Base-by-base conservation (phyloP, 1,140 invertebrate species). In the Protaetia brevitarsis region DNA sequence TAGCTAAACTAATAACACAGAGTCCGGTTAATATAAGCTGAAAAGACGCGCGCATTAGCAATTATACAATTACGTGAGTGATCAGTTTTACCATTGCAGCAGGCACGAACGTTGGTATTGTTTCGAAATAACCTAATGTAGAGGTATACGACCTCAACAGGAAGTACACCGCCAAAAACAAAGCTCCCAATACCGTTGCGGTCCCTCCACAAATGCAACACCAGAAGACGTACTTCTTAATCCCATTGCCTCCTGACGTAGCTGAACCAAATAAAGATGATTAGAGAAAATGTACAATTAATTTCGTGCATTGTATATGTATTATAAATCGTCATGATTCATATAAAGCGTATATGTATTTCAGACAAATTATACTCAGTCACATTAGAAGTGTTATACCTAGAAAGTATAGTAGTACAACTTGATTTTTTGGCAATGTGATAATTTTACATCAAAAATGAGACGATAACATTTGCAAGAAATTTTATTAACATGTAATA, bases 11-110 rank as follows among this genome's bases (percentile, higher is more conserved):
- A 83, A 94, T 91, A 57, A 93, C 90, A 74, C 91, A 90, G 11
- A 94, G 80, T 0, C 93, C 92, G 66, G 92, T 94, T 36, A 94
- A 81, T 34, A 94, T 91, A 69, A 95, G 80, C 89, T 91, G 81
- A 13, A 86, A 82, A 65, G 73, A 66, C 64, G 66, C 45, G n/a
- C 11, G 58, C 36, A 34, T 60, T 27, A 10, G 7, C n/a, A 10
- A n/a, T 29, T 13, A 5, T 62, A 19, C 21, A 23, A 21, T 2
- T 23, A 30, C 28, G 30, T 59, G 26, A 30, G 11, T 16, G 19
- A 59, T 3, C 10, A 29, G 16, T 71, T 79, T 86, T 79, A 90
- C 89, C 87, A 92, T 86, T 29, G 88, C 85, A 63, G 90, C 89
- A 30, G 90, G 90, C 67, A 92, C 88, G 78, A 92, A 92, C 29